Base-by-base conservation (phyloP, 2,113 vertebrate species). In the Dipodomys spectabilis region DNA sequence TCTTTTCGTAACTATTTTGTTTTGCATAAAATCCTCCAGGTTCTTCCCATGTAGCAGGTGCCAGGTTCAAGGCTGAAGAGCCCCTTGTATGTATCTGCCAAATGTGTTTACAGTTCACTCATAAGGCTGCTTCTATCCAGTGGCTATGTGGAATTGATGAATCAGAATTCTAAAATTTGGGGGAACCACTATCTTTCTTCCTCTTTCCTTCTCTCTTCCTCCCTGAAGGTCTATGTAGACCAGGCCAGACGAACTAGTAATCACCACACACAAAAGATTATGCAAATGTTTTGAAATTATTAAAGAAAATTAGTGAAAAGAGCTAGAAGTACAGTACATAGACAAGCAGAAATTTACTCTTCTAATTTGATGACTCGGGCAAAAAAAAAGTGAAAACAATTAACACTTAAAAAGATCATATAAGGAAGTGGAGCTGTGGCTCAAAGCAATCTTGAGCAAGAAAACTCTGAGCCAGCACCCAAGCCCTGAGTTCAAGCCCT, bases 251-350 rank as follows among this genome's bases (percentile, higher is more conserved):
- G 83, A 53, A 39, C 27, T 39, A 15, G 23, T 8, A 35, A 18
- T 16, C 60, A 22, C 22, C 68, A 57, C 44, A 16, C 68, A 13
- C 53, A 57, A 18, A 57, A 57, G 12, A 13, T 57, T 57, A 57
- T 57, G 53, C 4, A 16, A 57, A 57, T 57, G 53, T 57, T 57
- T 57, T 53, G 62, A 23, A 64, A 92, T 77, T 30, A 92, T 25
- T 57, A 71, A 86, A 86, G 30, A 90, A 92, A 57, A 11, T 82
- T 22, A 57, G 15, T 90, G 39, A 72, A 69, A 82, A 94, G n/a
- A 78, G 83, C 11, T 25, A 44, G 15, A 45, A 44, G 19, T 25
- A 88, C 25, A 90, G 30, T 32, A 82, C 19, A 74, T 16, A 49
- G 2, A 64, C 6, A 28, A 71, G 18, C 49, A 53, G 45, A 94